Base-by-base conservation (phyloP, 2,888 invertebrate genomes). In the Chrysotoxum bicinctum region DNA sequence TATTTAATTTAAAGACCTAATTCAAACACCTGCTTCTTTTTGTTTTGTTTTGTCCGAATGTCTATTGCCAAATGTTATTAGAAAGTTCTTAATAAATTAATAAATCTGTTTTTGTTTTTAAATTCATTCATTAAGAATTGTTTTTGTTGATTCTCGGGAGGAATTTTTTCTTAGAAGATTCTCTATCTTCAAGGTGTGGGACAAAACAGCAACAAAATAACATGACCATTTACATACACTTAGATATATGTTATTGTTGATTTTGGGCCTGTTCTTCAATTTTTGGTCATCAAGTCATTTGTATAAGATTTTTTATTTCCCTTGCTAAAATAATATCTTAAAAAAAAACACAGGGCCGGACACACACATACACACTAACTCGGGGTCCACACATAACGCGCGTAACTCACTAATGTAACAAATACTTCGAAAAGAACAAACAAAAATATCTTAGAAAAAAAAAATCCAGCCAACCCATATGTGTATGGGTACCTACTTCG, bases 241-340 rank as follows among this genome's bases (percentile, higher is more conserved):
- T 56, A 66, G 68, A 78, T 35, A 66, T 73, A 78, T 35, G 23
- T 48, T 60, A 70, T 68, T 69, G 79, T 79, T 74, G 79, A 79
- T 79, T 79, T 79, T 43, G 56, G 62, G 35, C 43, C 50, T 26
- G 12, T 82, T 73, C 43, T 54, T 68, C 45, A 30, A 72, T 72
- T 60, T 62, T 78, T 43, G 23, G n/a, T 50, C 68, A 82, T 73
- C 23, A 74, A 83, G 62, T 83, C 74, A 78, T 83, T 32, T 56
- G 50, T 5, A n/a, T n/a, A 58, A 74, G 60, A 40, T 21, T 40
- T 73, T 68, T 50, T 60, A 74, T 64, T 68, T 76, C 30, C 40
- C 37, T 74, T 50, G 45, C 58, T 26, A 66, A 66, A 52, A 58
- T 26, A 32, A 45, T 9, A 52, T 9, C 7, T 26, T 1, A n/a